Evolutionary conservation across 2,113 vertebrate genomes (phyloP).

Genomic region (Acanthisitta chloris): DNA sequence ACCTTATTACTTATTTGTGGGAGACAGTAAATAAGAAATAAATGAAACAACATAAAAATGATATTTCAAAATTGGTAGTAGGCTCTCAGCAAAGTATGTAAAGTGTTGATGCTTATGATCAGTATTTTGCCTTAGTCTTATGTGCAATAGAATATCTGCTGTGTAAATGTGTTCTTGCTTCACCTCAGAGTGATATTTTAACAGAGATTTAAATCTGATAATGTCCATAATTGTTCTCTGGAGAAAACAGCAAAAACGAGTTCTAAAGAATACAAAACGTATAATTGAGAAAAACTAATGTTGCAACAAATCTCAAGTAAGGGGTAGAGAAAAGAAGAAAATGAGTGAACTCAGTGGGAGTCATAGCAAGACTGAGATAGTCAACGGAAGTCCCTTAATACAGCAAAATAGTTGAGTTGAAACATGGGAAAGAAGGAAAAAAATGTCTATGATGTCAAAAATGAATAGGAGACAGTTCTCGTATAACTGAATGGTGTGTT

Average conservation of each 20-base stretch:
- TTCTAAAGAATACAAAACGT: background rate
- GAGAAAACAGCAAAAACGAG: background rate
- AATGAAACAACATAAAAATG: background rate
- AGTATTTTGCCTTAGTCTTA: background rate
- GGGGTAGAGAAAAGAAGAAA: background rate
- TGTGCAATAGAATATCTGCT: background rate
- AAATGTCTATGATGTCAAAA: background rate
- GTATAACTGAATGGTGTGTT: too few species aligned
- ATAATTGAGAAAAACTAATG: background rate
- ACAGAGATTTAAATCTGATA: background rate
- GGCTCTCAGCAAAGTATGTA: background rate
- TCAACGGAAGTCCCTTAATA: background rate
- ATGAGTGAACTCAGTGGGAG: background rate
- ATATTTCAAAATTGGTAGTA: background rate
- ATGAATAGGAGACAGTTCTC: background rate
- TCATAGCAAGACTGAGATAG: background rate
- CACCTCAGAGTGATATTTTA: background rate
- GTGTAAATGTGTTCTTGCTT: background rate
- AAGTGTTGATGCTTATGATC: background rate
- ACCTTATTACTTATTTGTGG: background rate
- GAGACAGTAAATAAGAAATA: background rate
- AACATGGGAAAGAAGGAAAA: background rate
- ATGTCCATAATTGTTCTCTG: background rate
- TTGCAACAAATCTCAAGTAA: background rate
- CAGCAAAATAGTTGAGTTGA: background rate